Evolutionary conservation across 1,140 invertebrate genomes (phyloP).

Genomic region (Ectropis grisescens): DNA sequence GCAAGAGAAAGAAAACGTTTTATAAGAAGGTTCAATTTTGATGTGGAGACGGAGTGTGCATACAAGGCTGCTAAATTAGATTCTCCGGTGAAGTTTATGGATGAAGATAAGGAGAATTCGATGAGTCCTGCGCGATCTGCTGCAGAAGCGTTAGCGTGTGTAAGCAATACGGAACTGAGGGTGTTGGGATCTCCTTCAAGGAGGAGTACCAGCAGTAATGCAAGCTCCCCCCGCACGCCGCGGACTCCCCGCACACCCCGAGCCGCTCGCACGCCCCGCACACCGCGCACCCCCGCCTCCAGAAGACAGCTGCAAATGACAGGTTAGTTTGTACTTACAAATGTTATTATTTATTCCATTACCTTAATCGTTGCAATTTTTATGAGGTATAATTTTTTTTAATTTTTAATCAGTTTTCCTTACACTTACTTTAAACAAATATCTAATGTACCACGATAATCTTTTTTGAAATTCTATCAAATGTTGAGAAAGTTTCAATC

Average conservation of each 20-base stretch:
- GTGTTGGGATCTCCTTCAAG: slow-evolving; percentile 48
- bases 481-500: too few relatives aligned
- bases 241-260: slow-evolving; percentile 48
- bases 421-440: too few relatives aligned
- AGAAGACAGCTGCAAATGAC: slow-evolving; percentile 64
- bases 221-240: slow-evolving; percentile 35
- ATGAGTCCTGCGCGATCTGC: slow-evolving; percentile 38
- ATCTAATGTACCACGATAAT: too few relatives aligned
- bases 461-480: too few relatives aligned
- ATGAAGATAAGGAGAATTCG: slow-evolving; percentile 44
- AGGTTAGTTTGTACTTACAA: slow-evolving; percentile 47
- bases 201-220: slow-evolving; percentile 23
- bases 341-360: slow-evolving; percentile 2
- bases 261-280: slow-evolving; percentile 39
- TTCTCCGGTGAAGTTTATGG: slow-evolving; percentile 56
- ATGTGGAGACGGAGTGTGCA: slow-evolving; percentile 49
- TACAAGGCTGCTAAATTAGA: slow-evolving; percentile 48
- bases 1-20: slow-evolving; percentile 53
- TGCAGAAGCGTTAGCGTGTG: slow-evolving; percentile 44
- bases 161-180: slow-evolving; percentile 50
- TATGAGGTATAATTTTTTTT: too few relatives aligned
- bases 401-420: too few relatives aligned
- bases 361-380: not conserved
- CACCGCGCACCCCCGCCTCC: slow-evolving; percentile 52
- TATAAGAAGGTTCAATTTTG: slow-evolving; percentile 57